Evolutionary conservation across 2,113 vertebrate species (phyloP).

Genomic region (Paradisaea rubra): DNA sequence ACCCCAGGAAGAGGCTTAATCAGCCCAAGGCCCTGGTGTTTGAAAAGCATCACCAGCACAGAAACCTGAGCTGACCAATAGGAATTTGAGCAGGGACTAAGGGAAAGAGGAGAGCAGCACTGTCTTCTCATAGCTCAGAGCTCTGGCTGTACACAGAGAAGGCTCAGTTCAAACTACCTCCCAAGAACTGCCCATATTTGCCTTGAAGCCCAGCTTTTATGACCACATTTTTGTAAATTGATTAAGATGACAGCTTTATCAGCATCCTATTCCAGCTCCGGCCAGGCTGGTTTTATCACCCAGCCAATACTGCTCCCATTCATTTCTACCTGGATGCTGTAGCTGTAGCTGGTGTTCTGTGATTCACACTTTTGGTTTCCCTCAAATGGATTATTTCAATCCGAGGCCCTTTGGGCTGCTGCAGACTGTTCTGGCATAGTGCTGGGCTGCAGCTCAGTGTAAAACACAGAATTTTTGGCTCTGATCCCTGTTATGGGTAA

Average conservation of each 20-base stretch:
- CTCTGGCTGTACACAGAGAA: background rate
- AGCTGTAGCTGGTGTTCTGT: background rate
- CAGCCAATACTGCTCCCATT: background rate
- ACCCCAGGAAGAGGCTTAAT: background rate
- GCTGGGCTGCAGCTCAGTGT: background rate
- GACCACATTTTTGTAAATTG: background rate
- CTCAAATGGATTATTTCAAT: background rate
- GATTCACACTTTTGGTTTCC: background rate
- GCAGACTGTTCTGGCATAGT: background rate
- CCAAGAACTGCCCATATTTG: background rate
- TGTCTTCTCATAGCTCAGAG: background rate
- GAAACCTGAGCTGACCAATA: background rate
- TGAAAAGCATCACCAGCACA: background rate
- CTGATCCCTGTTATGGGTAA: background rate
- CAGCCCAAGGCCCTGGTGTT: background rate
- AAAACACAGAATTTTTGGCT: background rate
- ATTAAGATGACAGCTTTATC: background rate
- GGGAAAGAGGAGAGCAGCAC: background rate
- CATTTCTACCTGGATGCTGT: background rate
- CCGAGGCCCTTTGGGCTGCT: background rate
- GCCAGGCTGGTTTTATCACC: background rate
- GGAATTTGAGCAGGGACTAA: background rate
- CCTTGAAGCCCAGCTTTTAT: background rate
- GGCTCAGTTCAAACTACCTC: background rate
- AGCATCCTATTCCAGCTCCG: background rate